Evolutionary conservation across 2,113 vertebrate species (phyloP).

Genomic region (Camarhynchus parvulus): DNA sequence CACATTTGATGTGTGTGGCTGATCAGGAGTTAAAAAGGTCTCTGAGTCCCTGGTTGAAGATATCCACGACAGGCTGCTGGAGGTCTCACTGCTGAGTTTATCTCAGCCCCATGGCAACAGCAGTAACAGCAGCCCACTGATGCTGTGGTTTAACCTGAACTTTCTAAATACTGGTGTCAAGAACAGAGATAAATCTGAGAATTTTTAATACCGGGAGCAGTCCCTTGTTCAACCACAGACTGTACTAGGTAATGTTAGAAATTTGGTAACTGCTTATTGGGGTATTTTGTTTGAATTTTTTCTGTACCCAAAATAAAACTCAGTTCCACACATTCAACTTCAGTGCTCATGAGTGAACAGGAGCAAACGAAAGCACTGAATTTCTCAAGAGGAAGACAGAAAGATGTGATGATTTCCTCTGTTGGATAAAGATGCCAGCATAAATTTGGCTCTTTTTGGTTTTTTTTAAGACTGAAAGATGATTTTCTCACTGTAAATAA

Average conservation of each 20-base stretch:
- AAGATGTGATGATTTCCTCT: not conserved
- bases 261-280: not conserved
- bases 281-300: accelerated
- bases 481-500: not conserved
- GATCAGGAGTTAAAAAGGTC: not conserved
- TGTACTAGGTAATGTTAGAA: not conserved
- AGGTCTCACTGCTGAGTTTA: not conserved
- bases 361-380: not conserved
- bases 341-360: not conserved
- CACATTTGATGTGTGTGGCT: not conserved
- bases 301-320: not conserved
- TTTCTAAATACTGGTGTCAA: not conserved
- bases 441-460: not conserved
- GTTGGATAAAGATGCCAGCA: not conserved
- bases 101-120: not conserved
- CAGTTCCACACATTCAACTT: not conserved
- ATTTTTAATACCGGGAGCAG: not conserved
- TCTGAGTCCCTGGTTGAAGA: not conserved
- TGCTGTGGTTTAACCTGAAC: not conserved
- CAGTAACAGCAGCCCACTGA: accelerated
- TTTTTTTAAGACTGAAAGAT: not conserved
- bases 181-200: not conserved
- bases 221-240: not conserved
- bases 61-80: not conserved
- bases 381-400: not conserved